Percentiles rank a stretch among this genome's conserved stretches.
phyloP scores from a whole-genome alignment of 2,797 vertebrate genomes.

The Halcyon badia region DNA sequence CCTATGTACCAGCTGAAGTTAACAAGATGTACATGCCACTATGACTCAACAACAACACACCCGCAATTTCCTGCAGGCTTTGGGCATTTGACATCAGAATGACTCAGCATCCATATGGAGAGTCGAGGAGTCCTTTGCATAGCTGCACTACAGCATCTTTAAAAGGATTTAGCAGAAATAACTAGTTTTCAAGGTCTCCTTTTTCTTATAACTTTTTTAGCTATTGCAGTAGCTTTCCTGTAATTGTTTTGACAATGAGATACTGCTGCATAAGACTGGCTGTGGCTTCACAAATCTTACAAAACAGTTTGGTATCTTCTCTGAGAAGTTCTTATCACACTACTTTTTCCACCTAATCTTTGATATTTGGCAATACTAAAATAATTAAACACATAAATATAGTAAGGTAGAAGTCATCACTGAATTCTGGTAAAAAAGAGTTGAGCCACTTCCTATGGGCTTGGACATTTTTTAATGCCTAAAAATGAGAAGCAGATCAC shows the following conservation, averaged over 20 bases:
- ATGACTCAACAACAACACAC: conserved; percentile 47
- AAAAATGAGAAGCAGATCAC: neutral
- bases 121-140: neutral
- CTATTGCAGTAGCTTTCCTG: neutral
- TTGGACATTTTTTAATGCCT: neutral
- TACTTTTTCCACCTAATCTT: neutral
- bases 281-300: neutral
- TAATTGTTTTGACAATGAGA: neutral
- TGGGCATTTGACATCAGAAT: conserved; percentile 23
- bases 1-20: neutral
- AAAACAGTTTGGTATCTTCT: neutral
- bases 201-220: neutral
- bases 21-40: neutral
- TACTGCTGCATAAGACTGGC: neutral
- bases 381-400: neutral
- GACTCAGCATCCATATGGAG: conserved; percentile 20
- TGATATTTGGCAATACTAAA: neutral
- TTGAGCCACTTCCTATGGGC: neutral
- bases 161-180: neutral
- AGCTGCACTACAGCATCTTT: neutral
- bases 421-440: neutral
- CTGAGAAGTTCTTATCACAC: neutral
- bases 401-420: neutral
- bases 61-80: conserved; percentile 18
- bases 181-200: neutral